These are phyloP conservation scores for Drosophila robusta DNA, from an alignment of 2,888 invertebrate genomes.

Conservation along the genomic window DNA sequence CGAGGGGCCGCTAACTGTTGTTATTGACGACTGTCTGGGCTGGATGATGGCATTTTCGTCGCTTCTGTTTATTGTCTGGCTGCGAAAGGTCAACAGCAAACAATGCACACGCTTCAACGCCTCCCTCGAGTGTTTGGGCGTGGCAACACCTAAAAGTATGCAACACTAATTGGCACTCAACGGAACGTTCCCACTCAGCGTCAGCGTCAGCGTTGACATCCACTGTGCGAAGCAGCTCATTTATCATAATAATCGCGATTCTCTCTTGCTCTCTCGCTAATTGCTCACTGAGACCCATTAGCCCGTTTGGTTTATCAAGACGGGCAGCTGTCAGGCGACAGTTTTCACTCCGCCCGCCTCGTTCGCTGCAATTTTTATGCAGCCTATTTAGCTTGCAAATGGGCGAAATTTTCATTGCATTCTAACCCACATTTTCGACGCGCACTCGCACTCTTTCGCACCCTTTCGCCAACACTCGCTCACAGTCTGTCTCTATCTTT, in stretches of 20 bases:
- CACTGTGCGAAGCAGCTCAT: constrained; percentile 61
- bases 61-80: constrained; percentile 61
- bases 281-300: constrained; percentile 65
- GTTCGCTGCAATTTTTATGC: constrained; percentile 31
- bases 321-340: constrained; percentile 60
- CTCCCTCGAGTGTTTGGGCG: constrained; percentile 26
- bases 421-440: constrained; percentile 42
- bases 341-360: constrained; percentile 1
- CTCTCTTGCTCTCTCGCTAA: constrained; percentile 46
- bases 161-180: constrained; percentile 69
- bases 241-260: constrained; percentile 74
- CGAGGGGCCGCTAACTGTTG: constrained; percentile 29
- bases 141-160: constrained; percentile 65
- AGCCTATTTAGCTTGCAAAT: constrained; percentile 49
- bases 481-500: constrained; percentile 1
- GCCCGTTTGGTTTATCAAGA: constrained; percentile 66
- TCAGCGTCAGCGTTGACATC: constrained; percentile 47
- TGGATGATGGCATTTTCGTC: constrained; percentile 43
- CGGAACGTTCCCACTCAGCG: constrained; percentile 28
- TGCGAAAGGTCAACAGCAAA: constrained; percentile 66
- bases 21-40: constrained; percentile 76
- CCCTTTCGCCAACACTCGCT: background rate
- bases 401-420: constrained; percentile 29
- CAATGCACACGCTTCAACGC: constrained; percentile 63
- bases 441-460: background rate